Evolutionary conservation across 2,797 vertebrate genomes (phyloP), one percentile per base, ranked within the genome.

Genomic region (Kryptolebias ocellatus): DNA sequence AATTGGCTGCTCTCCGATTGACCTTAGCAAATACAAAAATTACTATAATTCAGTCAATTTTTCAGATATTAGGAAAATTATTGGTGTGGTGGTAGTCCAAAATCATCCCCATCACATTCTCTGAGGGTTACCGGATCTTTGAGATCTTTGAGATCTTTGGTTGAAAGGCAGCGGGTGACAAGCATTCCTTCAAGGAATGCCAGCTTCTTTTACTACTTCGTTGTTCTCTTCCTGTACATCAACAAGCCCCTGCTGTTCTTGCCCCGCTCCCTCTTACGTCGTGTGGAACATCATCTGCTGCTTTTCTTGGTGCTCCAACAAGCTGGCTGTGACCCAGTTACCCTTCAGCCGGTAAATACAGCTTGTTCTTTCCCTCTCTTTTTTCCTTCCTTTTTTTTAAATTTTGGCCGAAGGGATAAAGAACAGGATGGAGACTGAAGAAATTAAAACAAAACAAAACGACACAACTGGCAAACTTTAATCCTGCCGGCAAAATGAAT

Each of bases 261-360:
- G 27, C 24, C 50, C 53, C 20, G 62, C 47, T 39, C 47, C 28
- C 56, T 72, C 50, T 53, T 54, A 47, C 72, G 57, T 60, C 51
- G 34, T 47, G 66, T 74, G 65, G 52, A 79, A 80, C 76, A 83
- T 79, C 70, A 70, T 78, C 61, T 68, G 66, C 45, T 85, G 79
- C 72, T 85, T 82, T 78, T 75, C 71, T 65, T 83, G 73, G 73
- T 84, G 63, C 64, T 77, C 50, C 60, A 66, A 74, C 80, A 86
- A 49, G 76, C 81, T 89, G 89, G 81, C 88, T 67, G 61, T 16
- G 20, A 67, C 68, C 83, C 83, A 88, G 73, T 60, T 71, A 70
- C 18, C 27, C 54, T 86, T 72, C 57, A 67, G 47, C 64, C 80
- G 59, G 53, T 80, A 81, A 81, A 83, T 67, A 82, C 50, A 68